A percentile compares a stretch with the other conserved stretches of the same genome.
Conservation (phyloP, 2,888 invertebrate species). For the Amiota communis region DNA sequence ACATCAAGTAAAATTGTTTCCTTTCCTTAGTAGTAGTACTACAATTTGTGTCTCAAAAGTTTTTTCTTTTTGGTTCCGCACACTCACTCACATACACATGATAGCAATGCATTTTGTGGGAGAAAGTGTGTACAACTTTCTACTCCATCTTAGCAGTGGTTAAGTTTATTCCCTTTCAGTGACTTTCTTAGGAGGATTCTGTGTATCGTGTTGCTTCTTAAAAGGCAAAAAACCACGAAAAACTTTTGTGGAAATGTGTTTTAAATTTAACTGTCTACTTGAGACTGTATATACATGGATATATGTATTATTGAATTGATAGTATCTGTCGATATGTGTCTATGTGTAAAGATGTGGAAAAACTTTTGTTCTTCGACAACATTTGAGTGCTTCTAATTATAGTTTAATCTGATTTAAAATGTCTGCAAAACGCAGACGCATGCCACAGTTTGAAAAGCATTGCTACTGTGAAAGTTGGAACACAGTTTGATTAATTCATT, state of each 20-base stretch:
- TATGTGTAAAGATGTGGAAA: background rate
- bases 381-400: slow-evolving; percentile 61
- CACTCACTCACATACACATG: no score
- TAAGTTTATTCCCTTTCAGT: no score
- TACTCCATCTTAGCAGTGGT: no score
- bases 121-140: no score
- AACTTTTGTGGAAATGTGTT: slow-evolving; percentile 18
- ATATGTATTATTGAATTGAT: no score
- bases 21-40: no score
- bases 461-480: background rate
- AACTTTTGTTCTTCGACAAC: slow-evolving; percentile 26
- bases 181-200: no score
- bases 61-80: background rate
- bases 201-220: no score
- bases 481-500: no score
- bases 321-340: no score
- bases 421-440: background rate
- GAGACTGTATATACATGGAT: background rate
- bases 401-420: slow-evolving; percentile 52
- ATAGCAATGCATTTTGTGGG: no score
- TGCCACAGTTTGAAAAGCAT: background rate
- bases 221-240: background rate
- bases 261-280: background rate
- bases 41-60: slow-evolving; percentile 10
- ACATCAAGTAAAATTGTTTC: no score